Percentiles rank a stretch among this genome's conserved stretches.
phyloP scores from a whole-genome alignment of 2,797 vertebrate genomes.

The Acestrorhynchus altus region DNA sequence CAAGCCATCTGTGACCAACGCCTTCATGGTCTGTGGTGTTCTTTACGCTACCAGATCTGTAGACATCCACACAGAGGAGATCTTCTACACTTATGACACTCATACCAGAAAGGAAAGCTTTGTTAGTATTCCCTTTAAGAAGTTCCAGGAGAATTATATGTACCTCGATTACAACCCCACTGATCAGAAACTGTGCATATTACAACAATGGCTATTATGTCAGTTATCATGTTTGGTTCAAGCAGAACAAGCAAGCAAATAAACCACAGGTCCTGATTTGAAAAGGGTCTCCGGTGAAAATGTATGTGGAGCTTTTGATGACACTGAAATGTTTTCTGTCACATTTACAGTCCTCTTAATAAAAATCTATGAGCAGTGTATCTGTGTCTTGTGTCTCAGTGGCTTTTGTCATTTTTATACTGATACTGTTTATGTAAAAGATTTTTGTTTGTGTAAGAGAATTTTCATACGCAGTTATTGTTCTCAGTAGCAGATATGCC shows the following conservation, averaged over 20 bases:
- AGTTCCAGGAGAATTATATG: conserved; percentile 51
- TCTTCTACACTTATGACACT: conserved; percentile 61
- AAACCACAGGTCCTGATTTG: conserved; percentile 35
- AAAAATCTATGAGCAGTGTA: conserved; percentile 65
- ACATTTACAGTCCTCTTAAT: conserved; percentile 48
- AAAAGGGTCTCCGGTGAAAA: conserved; percentile 19
- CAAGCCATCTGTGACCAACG: conserved; percentile 66
- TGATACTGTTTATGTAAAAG: background rate
- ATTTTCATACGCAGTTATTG: too few relatives aligned
- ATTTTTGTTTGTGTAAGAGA: too few relatives aligned
- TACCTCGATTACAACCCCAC: conserved; percentile 59
- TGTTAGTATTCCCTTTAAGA: conserved; percentile 55
- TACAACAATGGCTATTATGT: conserved; percentile 62
- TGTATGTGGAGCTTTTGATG: background rate
- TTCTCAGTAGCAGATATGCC: too few relatives aligned
- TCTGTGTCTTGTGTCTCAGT: too few relatives aligned
- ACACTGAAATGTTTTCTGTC: background rate
- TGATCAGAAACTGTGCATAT: conserved; percentile 62
- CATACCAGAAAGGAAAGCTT: conserved; percentile 43
- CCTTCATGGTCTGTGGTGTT: conserved; percentile 72
- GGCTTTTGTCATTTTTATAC: background rate
- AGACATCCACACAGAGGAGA: conserved; percentile 54
- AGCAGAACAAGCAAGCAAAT: conserved; percentile 51
- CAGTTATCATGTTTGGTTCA: conserved; percentile 53
- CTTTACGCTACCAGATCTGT: conserved; percentile 55